These are phyloP conservation scores for Platichthys flesus DNA, from an alignment of 2,113 vertebrate genomes.

Conservation along the genomic window DNA sequence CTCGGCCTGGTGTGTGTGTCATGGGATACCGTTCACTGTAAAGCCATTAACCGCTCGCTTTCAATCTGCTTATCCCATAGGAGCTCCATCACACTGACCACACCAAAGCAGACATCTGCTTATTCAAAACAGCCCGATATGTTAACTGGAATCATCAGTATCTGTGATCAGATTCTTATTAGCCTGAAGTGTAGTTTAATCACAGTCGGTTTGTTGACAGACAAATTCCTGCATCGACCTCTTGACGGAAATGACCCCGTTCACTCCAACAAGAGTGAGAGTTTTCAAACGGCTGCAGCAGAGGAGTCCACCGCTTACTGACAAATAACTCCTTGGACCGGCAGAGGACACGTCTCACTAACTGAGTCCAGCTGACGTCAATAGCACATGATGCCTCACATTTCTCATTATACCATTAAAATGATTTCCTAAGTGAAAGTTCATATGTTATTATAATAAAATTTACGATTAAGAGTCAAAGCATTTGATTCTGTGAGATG, in stretches of 20 bases:
- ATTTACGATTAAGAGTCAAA: no score
- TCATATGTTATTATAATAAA: no score
- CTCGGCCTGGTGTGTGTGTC: slow-evolving; percentile 35
- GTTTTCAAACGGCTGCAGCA: background rate
- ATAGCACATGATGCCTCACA: slow-evolving; percentile 7
- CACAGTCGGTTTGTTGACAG: slow-evolving; percentile 8
- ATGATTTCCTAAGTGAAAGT: no score
- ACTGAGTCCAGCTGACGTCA: slow-evolving; percentile 29
- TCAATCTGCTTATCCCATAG: slow-evolving; percentile 43
- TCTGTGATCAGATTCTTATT: slow-evolving; percentile 18
- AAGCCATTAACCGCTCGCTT: slow-evolving; percentile 47
- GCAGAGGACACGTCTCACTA: background rate
- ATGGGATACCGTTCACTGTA: slow-evolving; percentile 62
- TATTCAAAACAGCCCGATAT: slow-evolving; percentile 32
- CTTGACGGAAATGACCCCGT: background rate
- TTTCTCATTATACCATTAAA: background rate
- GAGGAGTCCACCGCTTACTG: slow-evolving; percentile 24
- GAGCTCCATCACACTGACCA: slow-evolving; percentile 39
- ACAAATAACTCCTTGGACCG: slow-evolving; percentile 34
- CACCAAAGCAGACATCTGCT: slow-evolving; percentile 31
- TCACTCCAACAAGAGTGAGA: slow-evolving; percentile 20
- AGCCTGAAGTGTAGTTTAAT: slow-evolving; percentile 2
- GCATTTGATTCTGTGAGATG: no score
- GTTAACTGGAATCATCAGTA: slow-evolving; percentile 24
- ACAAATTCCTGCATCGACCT: background rate